A percentile compares a stretch with the other conserved stretches of the same genome.
Conservation (phyloP, 2,113 vertebrate genomes). For the Scopus umbretta region DNA sequence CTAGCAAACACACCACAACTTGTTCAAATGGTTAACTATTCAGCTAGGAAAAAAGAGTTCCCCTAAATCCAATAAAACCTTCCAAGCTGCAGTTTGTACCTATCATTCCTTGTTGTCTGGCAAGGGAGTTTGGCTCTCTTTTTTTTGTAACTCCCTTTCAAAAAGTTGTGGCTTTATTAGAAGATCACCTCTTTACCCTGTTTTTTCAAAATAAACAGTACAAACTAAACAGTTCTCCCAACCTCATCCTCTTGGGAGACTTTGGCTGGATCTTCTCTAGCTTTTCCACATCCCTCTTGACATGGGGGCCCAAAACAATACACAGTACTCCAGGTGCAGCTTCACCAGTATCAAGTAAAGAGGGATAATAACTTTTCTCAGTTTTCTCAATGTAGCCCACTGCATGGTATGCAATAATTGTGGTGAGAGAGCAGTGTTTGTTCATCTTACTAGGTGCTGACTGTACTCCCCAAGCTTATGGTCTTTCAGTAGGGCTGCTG, state of each 20-base stretch:
- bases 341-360: neutral
- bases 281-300: neutral
- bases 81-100: neutral
- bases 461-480: neutral
- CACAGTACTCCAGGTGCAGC: neutral
- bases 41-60: neutral
- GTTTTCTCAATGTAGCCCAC: neutral
- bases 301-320: neutral
- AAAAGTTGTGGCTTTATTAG: neutral
- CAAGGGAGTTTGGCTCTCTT: neutral
- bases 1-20: too few relatives aligned
- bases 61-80: neutral
- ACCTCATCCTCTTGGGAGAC: neutral
- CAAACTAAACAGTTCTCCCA: neutral
- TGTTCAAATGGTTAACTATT: neutral
- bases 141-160: neutral
- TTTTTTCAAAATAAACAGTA: neutral
- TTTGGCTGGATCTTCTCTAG: neutral
- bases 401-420: neutral
- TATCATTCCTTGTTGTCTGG: neutral
- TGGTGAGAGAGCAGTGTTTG: neutral
- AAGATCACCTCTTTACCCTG: neutral
- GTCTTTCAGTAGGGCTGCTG: neutral
- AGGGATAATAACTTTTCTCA: neutral
- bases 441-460: neutral